These are phyloP conservation scores for Iselma pallidipennis DNA, from an alignment of 2,888 invertebrate genomes.

Conservation along the genomic window DNA sequence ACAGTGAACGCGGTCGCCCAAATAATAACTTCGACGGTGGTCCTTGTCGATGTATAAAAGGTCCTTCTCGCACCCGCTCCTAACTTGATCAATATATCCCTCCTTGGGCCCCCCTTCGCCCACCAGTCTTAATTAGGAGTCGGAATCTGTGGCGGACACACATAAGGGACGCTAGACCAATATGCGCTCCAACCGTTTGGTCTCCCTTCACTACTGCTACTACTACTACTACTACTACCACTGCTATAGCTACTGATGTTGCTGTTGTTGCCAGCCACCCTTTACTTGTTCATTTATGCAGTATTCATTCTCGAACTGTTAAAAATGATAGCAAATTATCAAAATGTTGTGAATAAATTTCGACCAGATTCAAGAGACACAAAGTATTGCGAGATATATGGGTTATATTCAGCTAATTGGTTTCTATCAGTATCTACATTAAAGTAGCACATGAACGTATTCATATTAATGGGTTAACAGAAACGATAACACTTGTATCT, in stretches of 20 bases:
- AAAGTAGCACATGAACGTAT: background rate
- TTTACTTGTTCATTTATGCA: background rate
- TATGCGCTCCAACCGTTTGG: conserved; percentile 45
- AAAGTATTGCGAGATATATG: too few species aligned
- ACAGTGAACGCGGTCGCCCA: conserved; percentile 52
- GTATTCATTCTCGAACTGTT: background rate
- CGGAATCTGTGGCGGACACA: conserved; percentile 84
- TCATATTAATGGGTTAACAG: background rate
- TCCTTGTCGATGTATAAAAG: conserved; percentile 42
- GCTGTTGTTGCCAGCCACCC: background rate
- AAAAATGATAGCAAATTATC: too few species aligned
- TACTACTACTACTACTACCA: background rate
- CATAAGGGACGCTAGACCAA: conserved; percentile 58
- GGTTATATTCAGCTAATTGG: background rate
- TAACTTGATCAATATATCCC: conserved; percentile 57
- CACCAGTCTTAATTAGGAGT: conserved; percentile 83
- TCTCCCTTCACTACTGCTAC: background rate
- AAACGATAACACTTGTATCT: background rate
- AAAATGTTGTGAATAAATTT: too few species aligned
- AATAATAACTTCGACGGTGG: conserved; percentile 52
- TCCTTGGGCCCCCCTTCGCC: conserved; percentile 55
- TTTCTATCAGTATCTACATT: background rate
- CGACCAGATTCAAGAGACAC: background rate
- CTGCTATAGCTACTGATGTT: background rate
- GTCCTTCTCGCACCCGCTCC: conserved; percentile 43